Conservation (phyloP, 2,797 vertebrate species). For the Peromyscus attwateri region DNA sequence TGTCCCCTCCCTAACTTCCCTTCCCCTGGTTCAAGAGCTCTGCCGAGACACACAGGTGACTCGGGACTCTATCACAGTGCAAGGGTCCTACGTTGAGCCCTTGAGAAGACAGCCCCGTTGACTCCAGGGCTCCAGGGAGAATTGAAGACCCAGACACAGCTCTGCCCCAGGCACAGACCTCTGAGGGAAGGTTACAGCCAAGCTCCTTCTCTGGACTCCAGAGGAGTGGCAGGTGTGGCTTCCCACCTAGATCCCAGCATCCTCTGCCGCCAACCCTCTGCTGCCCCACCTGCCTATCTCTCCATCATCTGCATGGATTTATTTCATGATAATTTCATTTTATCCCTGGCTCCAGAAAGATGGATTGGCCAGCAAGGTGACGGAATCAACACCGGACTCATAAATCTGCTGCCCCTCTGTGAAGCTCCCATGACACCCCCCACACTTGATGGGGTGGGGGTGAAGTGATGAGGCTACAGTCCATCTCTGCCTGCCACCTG, state of each 20-base stretch:
- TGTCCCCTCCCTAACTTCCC: background rate
- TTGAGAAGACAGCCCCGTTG: background rate
- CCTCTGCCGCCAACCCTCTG: background rate
- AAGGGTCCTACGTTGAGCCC: background rate
- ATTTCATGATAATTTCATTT: slow-evolving; percentile 89
- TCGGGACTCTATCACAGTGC: background rate
- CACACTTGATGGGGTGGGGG: fast-evolving
- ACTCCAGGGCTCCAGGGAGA: background rate
- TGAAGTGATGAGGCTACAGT: fast-evolving
- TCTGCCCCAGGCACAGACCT: background rate
- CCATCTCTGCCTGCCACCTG: background rate
- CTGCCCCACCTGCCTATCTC: slow-evolving; percentile 6
- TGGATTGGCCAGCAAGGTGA: slow-evolving; percentile 82
- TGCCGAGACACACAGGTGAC: background rate
- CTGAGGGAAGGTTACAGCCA: background rate
- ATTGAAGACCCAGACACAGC: background rate
- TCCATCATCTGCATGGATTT: slow-evolving; percentile 87
- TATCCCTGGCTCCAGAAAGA: slow-evolving; percentile 86
- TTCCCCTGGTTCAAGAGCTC: background rate
- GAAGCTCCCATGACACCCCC: slow-evolving; percentile 78
- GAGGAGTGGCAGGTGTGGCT: background rate
- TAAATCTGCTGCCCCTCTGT: slow-evolving; percentile 84
- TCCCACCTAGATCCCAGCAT: background rate
- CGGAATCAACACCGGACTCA: slow-evolving; percentile 79
- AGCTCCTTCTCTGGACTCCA: background rate